Evolutionary conservation across 2,113 vertebrate genomes (phyloP).

Genomic region (Oreochromis spilurus): DNA sequence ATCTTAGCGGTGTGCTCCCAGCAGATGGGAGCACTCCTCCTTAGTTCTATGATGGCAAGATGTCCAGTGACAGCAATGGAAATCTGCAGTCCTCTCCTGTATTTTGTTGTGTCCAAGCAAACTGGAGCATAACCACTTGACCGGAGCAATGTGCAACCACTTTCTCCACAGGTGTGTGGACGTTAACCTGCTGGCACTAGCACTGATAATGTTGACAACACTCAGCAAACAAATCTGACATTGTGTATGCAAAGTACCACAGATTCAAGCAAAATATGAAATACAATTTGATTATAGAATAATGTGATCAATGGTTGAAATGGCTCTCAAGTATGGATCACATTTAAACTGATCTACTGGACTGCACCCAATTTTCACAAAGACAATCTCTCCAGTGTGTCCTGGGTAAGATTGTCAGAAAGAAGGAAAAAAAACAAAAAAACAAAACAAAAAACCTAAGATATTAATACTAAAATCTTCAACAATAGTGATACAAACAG

Average conservation of each 20-base stretch:
- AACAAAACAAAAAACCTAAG: too few relatives aligned
- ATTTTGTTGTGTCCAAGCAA: neutral
- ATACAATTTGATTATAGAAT: neutral
- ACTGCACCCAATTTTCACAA: neutral
- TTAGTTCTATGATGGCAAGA: neutral
- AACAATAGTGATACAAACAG: neutral
- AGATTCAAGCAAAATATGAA: neutral
- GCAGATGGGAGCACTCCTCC: neutral
- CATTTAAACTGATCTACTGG: neutral
- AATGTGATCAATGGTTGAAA: neutral
- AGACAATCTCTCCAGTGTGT: neutral
- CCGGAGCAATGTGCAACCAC: neutral
- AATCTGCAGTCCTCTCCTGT: neutral
- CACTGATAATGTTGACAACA: neutral
- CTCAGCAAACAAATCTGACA: neutral
- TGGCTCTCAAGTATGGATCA: fast-evolving
- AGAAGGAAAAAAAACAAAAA: too few relatives aligned
- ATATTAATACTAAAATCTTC: neutral
- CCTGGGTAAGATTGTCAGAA: neutral
- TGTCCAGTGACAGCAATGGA: neutral
- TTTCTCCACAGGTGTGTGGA: neutral
- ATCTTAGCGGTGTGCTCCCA: neutral
- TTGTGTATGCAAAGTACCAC: neutral
- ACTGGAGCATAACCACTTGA: neutral
- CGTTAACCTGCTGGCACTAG: neutral